Conservation (phyloP, 2,797 vertebrate species). For the Echeneis naucrates region DNA sequence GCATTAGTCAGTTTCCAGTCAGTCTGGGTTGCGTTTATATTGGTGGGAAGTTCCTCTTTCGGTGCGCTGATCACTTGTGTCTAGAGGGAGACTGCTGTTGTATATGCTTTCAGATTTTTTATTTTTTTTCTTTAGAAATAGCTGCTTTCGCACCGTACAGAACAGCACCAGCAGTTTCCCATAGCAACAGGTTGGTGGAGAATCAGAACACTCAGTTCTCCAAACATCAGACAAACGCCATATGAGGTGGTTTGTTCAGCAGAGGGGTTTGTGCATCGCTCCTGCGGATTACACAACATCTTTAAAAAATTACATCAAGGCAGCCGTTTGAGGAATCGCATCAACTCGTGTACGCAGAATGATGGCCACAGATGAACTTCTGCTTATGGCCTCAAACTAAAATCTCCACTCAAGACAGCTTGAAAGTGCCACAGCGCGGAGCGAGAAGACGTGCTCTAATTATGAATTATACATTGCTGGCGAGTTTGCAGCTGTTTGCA, state of each 20-base stretch:
- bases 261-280: neutral
- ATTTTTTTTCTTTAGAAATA: slow-evolving; percentile 74
- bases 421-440: neutral
- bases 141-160: slow-evolving; percentile 45
- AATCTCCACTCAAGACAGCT: neutral
- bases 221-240: slow-evolving; percentile 45
- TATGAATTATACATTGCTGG: slow-evolving; percentile 14
- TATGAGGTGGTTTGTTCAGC: slow-evolving; percentile 19
- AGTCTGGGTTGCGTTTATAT: slow-evolving; percentile 10
- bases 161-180: slow-evolving; percentile 71
- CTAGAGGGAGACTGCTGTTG: slow-evolving; percentile 45
- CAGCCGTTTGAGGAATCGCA: neutral
- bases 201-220: slow-evolving; percentile 60
- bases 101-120: slow-evolving; percentile 39
- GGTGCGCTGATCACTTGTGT: neutral
- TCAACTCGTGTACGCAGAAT: neutral
- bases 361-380: neutral
- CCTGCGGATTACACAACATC: neutral
- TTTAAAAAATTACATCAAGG: neutral
- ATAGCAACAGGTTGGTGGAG: slow-evolving; percentile 71
- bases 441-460: neutral
- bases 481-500: slow-evolving; percentile 29
- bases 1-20: slow-evolving; percentile 33
- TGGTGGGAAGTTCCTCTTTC: slow-evolving; percentile 51
- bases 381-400: neutral